Evolutionary conservation across 2,888 invertebrate species (phyloP).

Genomic region (Himalopsyche japonica): DNA sequence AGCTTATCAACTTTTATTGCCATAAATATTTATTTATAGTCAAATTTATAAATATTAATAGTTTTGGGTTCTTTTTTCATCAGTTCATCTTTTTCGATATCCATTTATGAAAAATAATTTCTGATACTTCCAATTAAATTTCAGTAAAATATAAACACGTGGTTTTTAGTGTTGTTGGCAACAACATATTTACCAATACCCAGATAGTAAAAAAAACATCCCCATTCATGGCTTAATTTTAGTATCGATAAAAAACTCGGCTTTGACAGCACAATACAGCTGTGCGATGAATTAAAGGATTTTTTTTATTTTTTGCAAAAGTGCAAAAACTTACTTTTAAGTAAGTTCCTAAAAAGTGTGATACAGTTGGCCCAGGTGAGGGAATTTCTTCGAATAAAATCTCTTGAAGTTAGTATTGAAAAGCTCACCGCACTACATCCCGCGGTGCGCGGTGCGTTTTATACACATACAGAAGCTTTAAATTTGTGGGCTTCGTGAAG

Average conservation of each 20-base stretch:
- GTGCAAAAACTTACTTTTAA: neutral
- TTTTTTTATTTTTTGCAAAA: neutral
- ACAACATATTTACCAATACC: too few species aligned
- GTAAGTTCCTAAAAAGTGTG: neutral
- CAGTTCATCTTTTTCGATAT: too few species aligned
- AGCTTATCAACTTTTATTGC: too few species aligned
- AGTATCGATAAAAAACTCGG: neutral
- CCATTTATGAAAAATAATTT: too few species aligned
- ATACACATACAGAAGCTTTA: neutral
- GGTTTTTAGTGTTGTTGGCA: too few species aligned
- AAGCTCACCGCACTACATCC: constrained; percentile 2
- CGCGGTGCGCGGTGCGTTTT: neutral
- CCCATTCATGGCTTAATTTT: neutral
- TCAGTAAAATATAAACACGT: too few species aligned
- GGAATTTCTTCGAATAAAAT: neutral
- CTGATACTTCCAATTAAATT: too few species aligned
- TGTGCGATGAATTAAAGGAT: neutral
- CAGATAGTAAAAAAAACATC: too few species aligned
- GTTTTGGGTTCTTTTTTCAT: too few species aligned
- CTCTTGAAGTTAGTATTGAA: neutral
- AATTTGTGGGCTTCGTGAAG: neutral
- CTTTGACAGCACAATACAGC: neutral
- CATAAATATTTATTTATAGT: too few species aligned
- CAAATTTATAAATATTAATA: too few species aligned
- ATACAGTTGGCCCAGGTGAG: neutral